These are phyloP conservation scores for Drosophila leontia DNA, from an alignment of 1,140 invertebrate species.

Conservation along the genomic window DNA sequence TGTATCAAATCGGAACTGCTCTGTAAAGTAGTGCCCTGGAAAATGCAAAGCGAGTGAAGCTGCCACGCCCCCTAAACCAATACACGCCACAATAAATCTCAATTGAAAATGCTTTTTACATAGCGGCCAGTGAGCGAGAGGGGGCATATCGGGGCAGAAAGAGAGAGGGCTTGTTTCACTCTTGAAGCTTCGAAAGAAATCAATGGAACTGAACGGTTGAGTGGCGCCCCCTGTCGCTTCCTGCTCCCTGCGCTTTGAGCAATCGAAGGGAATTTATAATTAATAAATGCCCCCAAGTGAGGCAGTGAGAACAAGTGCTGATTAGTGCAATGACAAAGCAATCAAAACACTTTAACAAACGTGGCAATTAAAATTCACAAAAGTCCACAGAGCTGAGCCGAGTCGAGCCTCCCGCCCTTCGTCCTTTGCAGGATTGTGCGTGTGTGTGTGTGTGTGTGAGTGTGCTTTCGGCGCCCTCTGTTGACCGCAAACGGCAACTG, in stretches of 20 bases:
- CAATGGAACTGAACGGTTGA: slow-evolving; percentile 70
- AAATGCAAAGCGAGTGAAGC: slow-evolving; percentile 75
- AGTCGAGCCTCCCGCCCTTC: background rate
- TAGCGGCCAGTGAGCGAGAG: slow-evolving; percentile 22
- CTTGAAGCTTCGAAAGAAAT: slow-evolving; percentile 78
- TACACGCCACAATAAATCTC: slow-evolving; percentile 82
- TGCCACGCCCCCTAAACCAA: slow-evolving; percentile 49
- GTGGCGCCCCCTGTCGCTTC: slow-evolving; percentile 56
- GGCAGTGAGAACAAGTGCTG: slow-evolving; percentile 46
- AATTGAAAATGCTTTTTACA: slow-evolving; percentile 80
- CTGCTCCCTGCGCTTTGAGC: slow-evolving; percentile 57
- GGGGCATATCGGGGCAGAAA: background rate
- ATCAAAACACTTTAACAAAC: slow-evolving; percentile 80
- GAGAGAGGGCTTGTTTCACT: slow-evolving; percentile 46
- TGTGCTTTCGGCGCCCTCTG: slow-evolving; percentile 55
- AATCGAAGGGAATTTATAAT: slow-evolving; percentile 77
- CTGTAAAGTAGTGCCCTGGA: slow-evolving; percentile 49
- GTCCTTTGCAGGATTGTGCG: background rate
- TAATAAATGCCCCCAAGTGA: slow-evolving; percentile 67
- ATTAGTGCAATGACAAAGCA: slow-evolving; percentile 82
- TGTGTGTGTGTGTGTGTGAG: background rate
- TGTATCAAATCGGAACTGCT: slow-evolving; percentile 32
- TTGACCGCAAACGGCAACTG: slow-evolving; percentile 68
- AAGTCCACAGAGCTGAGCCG: slow-evolving; percentile 33
- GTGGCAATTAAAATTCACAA: slow-evolving; percentile 82